Conservation (phyloP, 2,888 invertebrate genomes). For the Tricholauxania praeusta region DNA sequence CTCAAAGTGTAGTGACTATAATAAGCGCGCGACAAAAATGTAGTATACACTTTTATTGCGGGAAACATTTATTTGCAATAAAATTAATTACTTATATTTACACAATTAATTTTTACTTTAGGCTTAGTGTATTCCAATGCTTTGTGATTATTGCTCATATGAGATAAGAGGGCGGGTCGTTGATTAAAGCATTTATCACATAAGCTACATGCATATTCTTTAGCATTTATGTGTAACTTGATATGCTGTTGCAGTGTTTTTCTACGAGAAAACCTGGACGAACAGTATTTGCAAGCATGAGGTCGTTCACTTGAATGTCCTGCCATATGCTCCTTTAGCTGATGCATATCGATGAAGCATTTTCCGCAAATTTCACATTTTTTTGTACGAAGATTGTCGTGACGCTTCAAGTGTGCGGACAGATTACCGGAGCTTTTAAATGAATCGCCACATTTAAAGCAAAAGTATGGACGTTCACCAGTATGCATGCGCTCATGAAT, state of each 20-base stretch:
- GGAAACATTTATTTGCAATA: too few relatives aligned
- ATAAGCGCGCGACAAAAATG: too few relatives aligned
- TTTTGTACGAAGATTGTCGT: conserved; percentile 43
- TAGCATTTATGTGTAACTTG: conserved; percentile 47
- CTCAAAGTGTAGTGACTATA: too few relatives aligned
- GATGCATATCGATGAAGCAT: conserved; percentile 40
- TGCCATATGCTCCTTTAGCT: conserved; percentile 47
- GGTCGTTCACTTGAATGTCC: conserved; percentile 72
- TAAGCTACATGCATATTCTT: conserved; percentile 45
- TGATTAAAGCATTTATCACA: conserved; percentile 48
- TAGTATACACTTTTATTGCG: too few relatives aligned
- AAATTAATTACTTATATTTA: too few relatives aligned
- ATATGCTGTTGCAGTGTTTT: conserved; percentile 46
- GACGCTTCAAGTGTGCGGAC: conserved; percentile 65
- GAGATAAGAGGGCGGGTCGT: conserved; percentile 44
- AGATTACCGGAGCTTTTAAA: conserved; percentile 72
- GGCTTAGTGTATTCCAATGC: not conserved
- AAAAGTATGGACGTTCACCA: conserved; percentile 70
- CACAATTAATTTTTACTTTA: too few relatives aligned
- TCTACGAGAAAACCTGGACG: conserved; percentile 43
- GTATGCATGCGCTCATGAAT: conserved; percentile 72
- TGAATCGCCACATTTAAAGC: conserved; percentile 57
- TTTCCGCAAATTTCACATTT: conserved; percentile 45
- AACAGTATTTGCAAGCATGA: conserved; percentile 69
- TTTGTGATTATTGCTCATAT: conserved; percentile 42